Evolutionary conservation across 2,797 vertebrate genomes (phyloP).

Genomic region (Silurus aristotelis): DNA sequence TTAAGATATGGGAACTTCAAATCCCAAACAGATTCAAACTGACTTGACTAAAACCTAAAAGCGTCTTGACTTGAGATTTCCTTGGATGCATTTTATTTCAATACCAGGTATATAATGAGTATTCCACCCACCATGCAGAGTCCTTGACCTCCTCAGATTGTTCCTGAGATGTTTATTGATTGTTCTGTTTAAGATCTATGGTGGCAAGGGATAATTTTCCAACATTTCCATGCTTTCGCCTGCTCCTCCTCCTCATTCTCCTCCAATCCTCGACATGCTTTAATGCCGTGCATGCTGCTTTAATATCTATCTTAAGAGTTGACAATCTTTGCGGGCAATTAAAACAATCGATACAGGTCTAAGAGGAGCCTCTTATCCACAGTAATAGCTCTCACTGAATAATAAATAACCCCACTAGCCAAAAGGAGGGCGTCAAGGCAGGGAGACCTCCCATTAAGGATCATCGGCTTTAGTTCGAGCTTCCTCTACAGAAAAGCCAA

Average conservation of each 20-base stretch:
- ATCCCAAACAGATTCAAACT: slow-evolving; percentile 5
- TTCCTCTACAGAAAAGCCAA: slow-evolving; percentile 36
- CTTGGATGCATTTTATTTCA: slow-evolving; percentile 34
- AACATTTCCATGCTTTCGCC: slow-evolving; percentile 35
- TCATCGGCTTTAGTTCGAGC: slow-evolving; percentile 46
- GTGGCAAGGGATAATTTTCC: slow-evolving; percentile 66
- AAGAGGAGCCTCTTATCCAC: slow-evolving; percentile 77
- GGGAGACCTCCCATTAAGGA: slow-evolving; percentile 59
- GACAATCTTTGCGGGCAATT: slow-evolving; percentile 81
- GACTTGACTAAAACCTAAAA: too few species aligned
- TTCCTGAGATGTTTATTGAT: slow-evolving; percentile 71
- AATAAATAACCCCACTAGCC: slow-evolving; percentile 72
- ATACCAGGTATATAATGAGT: slow-evolving; percentile 49
- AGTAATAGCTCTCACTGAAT: slow-evolving; percentile 82
- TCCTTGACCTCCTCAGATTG: slow-evolving; percentile 55
- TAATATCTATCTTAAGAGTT: slow-evolving; percentile 82
- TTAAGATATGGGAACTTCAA: background rate
- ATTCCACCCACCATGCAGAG: slow-evolving; percentile 3
- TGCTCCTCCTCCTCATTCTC: slow-evolving; percentile 41
- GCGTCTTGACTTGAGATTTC: too few species aligned
- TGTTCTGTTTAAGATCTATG: slow-evolving; percentile 60
- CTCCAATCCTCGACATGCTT: slow-evolving; percentile 44
- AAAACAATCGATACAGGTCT: slow-evolving; percentile 77
- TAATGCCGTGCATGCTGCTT: slow-evolving; percentile 68
- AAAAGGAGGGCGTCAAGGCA: slow-evolving; percentile 52